Evolutionary conservation across 1,140 invertebrate genomes (phyloP).

Genomic region (Chironomus tepperi): DNA sequence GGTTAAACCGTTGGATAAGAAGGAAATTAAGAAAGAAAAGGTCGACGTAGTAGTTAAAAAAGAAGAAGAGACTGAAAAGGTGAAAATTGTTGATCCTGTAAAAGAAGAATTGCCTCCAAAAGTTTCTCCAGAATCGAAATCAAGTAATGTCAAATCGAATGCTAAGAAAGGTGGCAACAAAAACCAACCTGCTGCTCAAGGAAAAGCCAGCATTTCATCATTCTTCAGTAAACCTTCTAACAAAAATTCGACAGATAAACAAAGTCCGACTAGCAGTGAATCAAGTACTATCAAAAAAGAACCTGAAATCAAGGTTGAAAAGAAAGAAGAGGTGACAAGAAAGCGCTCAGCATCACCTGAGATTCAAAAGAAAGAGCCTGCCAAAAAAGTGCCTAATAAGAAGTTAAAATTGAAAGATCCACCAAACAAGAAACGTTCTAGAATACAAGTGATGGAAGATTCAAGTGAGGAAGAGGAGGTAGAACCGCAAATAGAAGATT

Average conservation of each 20-base stretch:
- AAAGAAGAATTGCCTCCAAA: neutral
- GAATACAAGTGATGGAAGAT: neutral
- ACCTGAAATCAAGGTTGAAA: neutral
- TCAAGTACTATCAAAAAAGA: neutral
- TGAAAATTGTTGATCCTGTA: neutral
- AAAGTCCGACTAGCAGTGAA: neutral
- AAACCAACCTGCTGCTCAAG: neutral
- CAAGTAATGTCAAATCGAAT: neutral
- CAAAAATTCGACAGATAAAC: neutral
- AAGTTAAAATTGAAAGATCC: neutral
- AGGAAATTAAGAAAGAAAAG: neutral
- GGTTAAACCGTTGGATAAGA: neutral
- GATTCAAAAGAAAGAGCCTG: neutral
- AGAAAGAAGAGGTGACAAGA: neutral
- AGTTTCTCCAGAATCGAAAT: neutral
- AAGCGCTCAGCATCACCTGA: neutral
- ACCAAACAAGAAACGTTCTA: neutral
- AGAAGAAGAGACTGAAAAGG: neutral
- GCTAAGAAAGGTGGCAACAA: neutral
- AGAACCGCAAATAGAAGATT: neutral
- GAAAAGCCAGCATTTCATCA: neutral
- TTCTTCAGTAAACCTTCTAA: neutral
- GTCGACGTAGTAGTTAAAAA: neutral
- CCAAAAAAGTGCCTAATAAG: neutral
- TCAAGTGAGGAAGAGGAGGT: neutral